Conservation (phyloP, 2,113 vertebrate genomes). For the Rhineura floridana region DNA sequence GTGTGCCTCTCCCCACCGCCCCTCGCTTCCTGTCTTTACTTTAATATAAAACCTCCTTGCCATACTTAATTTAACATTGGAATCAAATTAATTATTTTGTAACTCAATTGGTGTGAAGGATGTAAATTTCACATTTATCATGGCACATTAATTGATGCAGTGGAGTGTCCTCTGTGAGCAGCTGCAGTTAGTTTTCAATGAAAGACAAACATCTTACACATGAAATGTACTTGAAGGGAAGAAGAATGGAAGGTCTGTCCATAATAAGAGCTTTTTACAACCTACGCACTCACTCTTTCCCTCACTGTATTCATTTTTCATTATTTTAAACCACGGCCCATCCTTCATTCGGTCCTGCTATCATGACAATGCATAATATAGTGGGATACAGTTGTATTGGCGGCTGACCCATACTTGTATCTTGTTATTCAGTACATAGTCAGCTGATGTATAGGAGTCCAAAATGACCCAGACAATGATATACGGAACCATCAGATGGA, state of each 20-base stretch:
- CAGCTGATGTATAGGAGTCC: neutral
- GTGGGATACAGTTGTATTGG: no score
- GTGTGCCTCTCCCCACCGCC: neutral
- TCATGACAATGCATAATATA: neutral
- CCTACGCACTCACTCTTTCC: neutral
- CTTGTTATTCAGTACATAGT: neutral
- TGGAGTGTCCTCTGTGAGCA: constrained; percentile 51
- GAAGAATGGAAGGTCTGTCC: neutral
- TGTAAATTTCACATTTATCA: constrained; percentile 63
- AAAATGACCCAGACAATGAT: neutral
- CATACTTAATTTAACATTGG: constrained; percentile 72
- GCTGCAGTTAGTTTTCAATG: constrained; percentile 45
- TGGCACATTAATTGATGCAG: constrained; percentile 57
- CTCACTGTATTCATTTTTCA: neutral
- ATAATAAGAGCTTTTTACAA: neutral
- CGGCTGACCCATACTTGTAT: neutral
- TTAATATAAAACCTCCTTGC: constrained; percentile 68
- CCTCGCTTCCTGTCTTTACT: constrained; percentile 53
- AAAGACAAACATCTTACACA: constrained; percentile 29
- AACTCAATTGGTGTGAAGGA: constrained; percentile 58
- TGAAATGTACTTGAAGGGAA: neutral
- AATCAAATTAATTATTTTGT: constrained; percentile 78
- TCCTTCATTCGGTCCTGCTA: neutral
- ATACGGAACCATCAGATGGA: neutral
- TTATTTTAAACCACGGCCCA: neutral